Evolutionary conservation across 1,140 invertebrate genomes (phyloP), one percentile per base, ranked within the genome.

Genomic region (Phymastichus coffea): DNA sequence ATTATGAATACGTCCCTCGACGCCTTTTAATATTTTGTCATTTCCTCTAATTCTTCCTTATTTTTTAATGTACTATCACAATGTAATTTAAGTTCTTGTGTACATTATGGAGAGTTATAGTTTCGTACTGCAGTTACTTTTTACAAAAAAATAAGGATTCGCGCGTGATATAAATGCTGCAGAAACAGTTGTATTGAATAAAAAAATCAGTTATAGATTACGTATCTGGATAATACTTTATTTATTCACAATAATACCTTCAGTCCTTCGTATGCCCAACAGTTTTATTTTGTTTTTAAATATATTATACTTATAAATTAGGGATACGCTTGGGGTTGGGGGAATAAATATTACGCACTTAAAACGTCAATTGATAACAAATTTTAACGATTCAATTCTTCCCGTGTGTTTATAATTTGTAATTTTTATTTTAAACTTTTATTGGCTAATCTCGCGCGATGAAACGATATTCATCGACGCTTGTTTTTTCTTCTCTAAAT

Each of bases 1-100:
- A 70, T 85, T 15, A 66, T 77, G 20, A 77, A 73, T 65, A 67
- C 73, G n/a, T n/a, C n/a, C n/a, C n/a, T n/a, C n/a, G n/a, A n/a
- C n/a, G n/a, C n/a, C n/a, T n/a, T n/a, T n/a, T n/a, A n/a, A n/a
- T n/a, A n/a, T n/a, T n/a, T n/a, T n/a, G n/a, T n/a, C n/a, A n/a
- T n/a, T n/a, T n/a, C n/a, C n/a, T n/a, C n/a, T n/a, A n/a, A n/a
- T n/a, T n/a, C n/a, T n/a, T n/a, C n/a, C n/a, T n/a, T n/a, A n/a
- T n/a, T n/a, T n/a, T n/a, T n/a, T n/a, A n/a, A n/a, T n/a, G n/a
- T n/a, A n/a, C n/a, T n/a, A n/a, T n/a, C n/a, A n/a, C n/a, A n/a
- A n/a, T n/a, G n/a, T 28, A 6, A 7, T 20, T 30, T 28, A 17
- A 12, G 4, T 12, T 30, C 17, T 14, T 9, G 25, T 15, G 20